Conservation (phyloP, 1,140 invertebrate genomes). For the Eupeodes corollae region DNA sequence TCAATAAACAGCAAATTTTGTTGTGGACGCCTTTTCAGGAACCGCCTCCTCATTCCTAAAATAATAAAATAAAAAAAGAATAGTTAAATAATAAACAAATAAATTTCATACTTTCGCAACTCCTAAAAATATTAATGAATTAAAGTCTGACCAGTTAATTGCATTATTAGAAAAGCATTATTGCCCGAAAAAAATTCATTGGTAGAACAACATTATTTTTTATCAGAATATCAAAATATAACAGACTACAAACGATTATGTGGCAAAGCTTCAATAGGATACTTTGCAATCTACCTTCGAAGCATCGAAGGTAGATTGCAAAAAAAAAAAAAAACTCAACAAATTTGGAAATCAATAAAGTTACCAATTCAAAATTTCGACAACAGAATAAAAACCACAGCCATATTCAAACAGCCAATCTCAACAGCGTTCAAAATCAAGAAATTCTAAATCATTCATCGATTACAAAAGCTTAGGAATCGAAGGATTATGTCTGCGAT, state of each 20-base stretch:
- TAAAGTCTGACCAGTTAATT: slow-evolving; percentile 1
- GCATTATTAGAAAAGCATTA: slow-evolving; percentile 1
- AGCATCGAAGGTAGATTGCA: not conserved
- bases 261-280: not conserved
- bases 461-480: slow-evolving; percentile 1
- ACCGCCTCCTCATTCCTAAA: too few species aligned
- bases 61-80: too few species aligned
- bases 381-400: not conserved
- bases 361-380: not conserved
- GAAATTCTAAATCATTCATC: slow-evolving; percentile 1
- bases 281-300: not conserved
- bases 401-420: not conserved
- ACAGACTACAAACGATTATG: not conserved
- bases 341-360: not conserved
- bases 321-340: not conserved
- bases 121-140: not conserved
- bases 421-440: not conserved
- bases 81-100: too few species aligned
- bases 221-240: slow-evolving; percentile 1
- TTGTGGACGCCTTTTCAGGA: too few species aligned
- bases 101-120: too few species aligned
- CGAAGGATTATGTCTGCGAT: slow-evolving; percentile 4
- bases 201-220: slow-evolving; percentile 3
- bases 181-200: not conserved
- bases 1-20: too few species aligned